A percentile compares a stretch with the other conserved stretches of the same genome.
Conservation (phyloP, 2,797 vertebrate genomes). For the Halcyon badia region DNA sequence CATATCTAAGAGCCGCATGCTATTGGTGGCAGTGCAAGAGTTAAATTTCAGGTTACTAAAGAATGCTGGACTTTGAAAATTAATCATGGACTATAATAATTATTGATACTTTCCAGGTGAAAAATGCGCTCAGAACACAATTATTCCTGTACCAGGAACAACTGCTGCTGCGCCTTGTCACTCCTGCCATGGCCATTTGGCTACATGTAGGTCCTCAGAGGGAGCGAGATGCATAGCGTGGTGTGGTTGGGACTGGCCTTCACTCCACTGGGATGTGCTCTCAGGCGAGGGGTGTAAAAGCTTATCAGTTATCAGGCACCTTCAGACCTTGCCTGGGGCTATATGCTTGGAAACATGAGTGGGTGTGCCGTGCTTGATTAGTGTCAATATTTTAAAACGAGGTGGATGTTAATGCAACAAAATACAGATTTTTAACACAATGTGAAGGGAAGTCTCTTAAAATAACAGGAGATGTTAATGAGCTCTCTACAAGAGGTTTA, state of each 20-base stretch:
- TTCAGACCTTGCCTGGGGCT: conserved; percentile 5
- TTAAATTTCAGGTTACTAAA: conserved; percentile 31
- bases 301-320: not conserved
- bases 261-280: not conserved
- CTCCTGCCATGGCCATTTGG: not conserved
- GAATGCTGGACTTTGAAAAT: not conserved
- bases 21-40: not conserved
- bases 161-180: not conserved
- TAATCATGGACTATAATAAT: not conserved
- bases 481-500: not conserved
- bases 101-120: not conserved
- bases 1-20: rapidly evolving
- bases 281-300: not conserved
- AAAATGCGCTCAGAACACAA: not conserved
- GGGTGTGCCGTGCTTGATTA: not conserved
- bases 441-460: not conserved
- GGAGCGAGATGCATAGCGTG: not conserved
- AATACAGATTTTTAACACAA: not conserved
- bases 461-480: conserved; percentile 10
- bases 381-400: not conserved
- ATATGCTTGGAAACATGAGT: not conserved
- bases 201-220: not conserved
- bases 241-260: not conserved
- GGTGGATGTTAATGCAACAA: not conserved
- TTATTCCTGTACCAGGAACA: not conserved